Evolutionary conservation across 2,888 invertebrate genomes (phyloP).

Genomic region (Yponomeuta sedellus): DNA sequence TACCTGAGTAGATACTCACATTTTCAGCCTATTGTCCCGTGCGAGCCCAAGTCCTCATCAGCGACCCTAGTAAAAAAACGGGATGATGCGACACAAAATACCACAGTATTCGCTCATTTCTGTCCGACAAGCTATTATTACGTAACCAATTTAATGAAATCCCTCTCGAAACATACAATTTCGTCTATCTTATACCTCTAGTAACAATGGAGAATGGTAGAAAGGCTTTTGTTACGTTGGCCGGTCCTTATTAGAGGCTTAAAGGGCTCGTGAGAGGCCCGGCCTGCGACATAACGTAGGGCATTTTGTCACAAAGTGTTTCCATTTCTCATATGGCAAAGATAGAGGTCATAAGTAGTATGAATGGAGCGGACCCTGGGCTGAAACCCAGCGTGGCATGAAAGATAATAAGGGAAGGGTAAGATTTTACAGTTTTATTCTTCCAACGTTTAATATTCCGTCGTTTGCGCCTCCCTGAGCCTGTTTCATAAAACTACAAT

Average conservation of each 20-base stretch:
- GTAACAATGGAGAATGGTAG: slow-evolving; percentile 4
- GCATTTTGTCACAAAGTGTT: neutral
- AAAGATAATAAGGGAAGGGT: neutral
- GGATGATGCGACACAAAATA: neutral
- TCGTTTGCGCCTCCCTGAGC: too few species aligned
- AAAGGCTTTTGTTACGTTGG: slow-evolving; percentile 8
- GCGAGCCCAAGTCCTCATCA: too few species aligned
- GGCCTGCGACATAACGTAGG: slow-evolving; percentile 1
- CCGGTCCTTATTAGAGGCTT: slow-evolving; percentile 1
- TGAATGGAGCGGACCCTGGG: neutral
- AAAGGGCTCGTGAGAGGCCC: neutral
- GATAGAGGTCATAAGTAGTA: slow-evolving; percentile 1
- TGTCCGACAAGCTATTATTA: neutral
- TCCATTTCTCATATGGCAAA: slow-evolving; percentile 7
- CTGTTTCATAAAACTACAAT: too few species aligned
- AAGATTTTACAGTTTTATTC: neutral
- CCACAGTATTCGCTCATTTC: neutral
- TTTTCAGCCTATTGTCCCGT: too few species aligned
- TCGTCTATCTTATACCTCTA: neutral
- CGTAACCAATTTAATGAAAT: slow-evolving; percentile 10
- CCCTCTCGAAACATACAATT: slow-evolving; percentile 4
- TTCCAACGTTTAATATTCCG: neutral
- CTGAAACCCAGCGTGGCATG: neutral
- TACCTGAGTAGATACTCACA: too few species aligned
- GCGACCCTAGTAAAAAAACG: neutral